These are phyloP conservation scores for Branchellion lobata DNA, from an alignment of 2,888 invertebrate genomes.

Conservation along the genomic window DNA sequence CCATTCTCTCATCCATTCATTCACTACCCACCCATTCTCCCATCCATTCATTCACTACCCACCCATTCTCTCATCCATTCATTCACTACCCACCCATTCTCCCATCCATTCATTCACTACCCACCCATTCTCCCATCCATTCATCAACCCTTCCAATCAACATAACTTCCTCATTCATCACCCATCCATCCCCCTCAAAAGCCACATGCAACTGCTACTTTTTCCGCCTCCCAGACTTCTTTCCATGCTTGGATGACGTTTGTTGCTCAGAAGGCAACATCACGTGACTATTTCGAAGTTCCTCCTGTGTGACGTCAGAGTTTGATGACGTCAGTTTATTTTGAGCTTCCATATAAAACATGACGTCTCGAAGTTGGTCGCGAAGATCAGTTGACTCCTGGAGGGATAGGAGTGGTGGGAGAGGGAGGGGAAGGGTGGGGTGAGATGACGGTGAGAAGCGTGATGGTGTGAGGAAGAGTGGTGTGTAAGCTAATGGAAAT, in stretches of 20 bases:
- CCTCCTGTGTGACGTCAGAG: constrained; percentile 55
- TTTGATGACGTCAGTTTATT: constrained; percentile 61
- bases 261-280: constrained; percentile 61
- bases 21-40: too few species aligned
- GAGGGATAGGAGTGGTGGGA: constrained; percentile 1
- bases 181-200: constrained; percentile 1
- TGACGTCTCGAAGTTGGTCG: constrained; percentile 90
- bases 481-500: too few species aligned
- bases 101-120: too few species aligned
- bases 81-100: too few species aligned
- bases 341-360: constrained; percentile 93
- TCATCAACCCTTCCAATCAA: constrained; percentile 6
- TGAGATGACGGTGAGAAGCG: not conserved
- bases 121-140: not conserved
- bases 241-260: not conserved
- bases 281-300: constrained; percentile 67
- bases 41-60: too few species aligned
- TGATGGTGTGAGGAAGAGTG: not conserved
- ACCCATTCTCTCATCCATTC: too few species aligned
- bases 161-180: not conserved
- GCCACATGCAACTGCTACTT: not conserved
- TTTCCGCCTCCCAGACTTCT: constrained; percentile 17
- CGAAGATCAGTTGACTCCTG: constrained; percentile 77
- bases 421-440: not conserved
- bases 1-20: too few species aligned